phyloP scores from a whole-genome alignment of 2,797 vertebrate genomes.

The Hemibagrus guttatus region DNA sequence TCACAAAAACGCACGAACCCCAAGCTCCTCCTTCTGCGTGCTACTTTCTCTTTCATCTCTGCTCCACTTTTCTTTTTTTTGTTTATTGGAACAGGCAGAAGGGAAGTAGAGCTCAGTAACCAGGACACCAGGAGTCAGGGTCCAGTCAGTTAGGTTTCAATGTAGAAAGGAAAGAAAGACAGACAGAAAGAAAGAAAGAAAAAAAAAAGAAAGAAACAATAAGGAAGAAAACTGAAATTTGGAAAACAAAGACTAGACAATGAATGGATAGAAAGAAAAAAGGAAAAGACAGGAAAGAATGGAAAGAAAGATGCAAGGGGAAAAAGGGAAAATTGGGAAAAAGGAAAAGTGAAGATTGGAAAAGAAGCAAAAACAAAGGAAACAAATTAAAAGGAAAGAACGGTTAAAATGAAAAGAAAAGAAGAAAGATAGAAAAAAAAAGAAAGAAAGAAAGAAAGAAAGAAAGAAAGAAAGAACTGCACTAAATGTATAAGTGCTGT shows the following conservation, averaged over 20 bases:
- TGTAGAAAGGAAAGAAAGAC: too few relatives aligned
- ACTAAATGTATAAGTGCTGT: neutral
- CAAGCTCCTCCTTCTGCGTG: too few relatives aligned
- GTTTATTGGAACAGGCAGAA: neutral
- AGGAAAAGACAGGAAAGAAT: too few relatives aligned
- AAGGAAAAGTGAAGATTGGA: too few relatives aligned
- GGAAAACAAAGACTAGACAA: neutral
- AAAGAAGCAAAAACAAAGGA: neutral
- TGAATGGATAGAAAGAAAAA: neutral
- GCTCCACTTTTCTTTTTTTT: neutral
- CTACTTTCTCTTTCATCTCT: neutral
- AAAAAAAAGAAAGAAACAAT: neutral
- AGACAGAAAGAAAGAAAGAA: neutral
- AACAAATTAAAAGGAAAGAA: neutral
- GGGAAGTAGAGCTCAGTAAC: neutral
- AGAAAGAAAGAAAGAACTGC: neutral
- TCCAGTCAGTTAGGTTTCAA: too few relatives aligned
- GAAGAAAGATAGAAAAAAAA: neutral
- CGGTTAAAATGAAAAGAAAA: neutral
- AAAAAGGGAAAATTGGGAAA: too few relatives aligned
- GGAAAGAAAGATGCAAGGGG: too few relatives aligned
- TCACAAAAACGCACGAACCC: neutral
- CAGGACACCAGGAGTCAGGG: neutral
- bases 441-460: neutral
- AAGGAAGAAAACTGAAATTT: neutral